Base-by-base conservation (phyloP, 2,113 vertebrate genomes). In the Pterocles gutturalis region DNA sequence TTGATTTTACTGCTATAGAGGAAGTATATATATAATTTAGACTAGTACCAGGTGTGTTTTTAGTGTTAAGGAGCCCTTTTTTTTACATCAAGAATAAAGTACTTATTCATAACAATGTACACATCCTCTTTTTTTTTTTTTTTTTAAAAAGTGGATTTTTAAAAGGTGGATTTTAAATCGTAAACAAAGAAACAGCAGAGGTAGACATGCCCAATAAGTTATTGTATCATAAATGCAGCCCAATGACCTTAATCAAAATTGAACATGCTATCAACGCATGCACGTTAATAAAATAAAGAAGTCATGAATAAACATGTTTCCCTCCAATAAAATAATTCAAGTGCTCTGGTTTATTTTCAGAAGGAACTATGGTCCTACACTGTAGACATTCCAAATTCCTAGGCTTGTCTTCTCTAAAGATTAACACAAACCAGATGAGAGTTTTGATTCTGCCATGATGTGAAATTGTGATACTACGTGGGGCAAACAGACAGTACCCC, bases 1-100 rank as follows among this genome's bases (percentile, higher is more conserved):
- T 94, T 80, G 17, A 95, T 51, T 92, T 91, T 73, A 58, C 60
- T 85, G 62, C 49, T 90, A 21, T 12, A 91, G 54, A 83, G 43
- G 25, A 83, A 77, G 29, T 22, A 21, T 28, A 53, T 46, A 49
- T 62, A 20, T 34, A 61, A 81, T 43, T 78, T 67, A 84, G 34
- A 83, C 29, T 48, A 61, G 49, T 0, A 0, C 49, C 54, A 83
- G 45, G 13, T 79, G 45, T 53, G 17, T 0, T 13, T 67, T 73
- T 54, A 53, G 18, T 65, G 34, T 57, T 78, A 46, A 55, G 72
- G 58, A 0, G 14, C 13, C 1, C 14, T 43, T 26, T 6, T 38
- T 77, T 83, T 82, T 69, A 65, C 28, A 38, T 46, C 7, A 87
- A 53, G 70, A 83, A 76, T 79, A 89, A 79, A 76, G 26, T 53